Conservation (phyloP, 92 coral and sea anemone genomes). For the Palythoa heliodiscus region DNA sequence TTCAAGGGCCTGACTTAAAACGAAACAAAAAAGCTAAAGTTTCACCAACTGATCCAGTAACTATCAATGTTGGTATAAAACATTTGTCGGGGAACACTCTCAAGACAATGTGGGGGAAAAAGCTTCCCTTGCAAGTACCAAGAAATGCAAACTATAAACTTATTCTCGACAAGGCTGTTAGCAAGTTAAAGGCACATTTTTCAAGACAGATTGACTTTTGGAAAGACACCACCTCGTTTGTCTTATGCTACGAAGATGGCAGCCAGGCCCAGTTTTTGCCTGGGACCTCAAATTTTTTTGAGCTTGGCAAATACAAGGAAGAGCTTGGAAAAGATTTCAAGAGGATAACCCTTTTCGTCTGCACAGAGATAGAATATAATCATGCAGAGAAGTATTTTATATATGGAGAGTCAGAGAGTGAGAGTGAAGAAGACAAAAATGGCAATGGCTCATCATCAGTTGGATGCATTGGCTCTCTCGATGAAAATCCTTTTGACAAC, state of each 20-base stretch:
- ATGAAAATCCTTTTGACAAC: conserved; percentile 23
- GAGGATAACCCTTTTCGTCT: conserved; percentile 14
- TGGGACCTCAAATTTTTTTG: conserved; percentile 1
- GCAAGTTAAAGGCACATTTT: conserved; percentile 18
- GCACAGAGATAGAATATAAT: conserved; percentile 16
- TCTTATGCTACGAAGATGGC: conserved; percentile 16
- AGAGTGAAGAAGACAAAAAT: neutral
- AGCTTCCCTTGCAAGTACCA: conserved; percentile 26
- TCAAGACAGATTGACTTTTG: conserved; percentile 15
- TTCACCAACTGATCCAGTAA: conserved; percentile 16
- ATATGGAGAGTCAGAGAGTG: conserved; percentile 7
- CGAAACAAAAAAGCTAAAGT: conserved; percentile 17
- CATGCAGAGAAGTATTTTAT: conserved; percentile 18
- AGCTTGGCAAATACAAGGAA: conserved; percentile 4
- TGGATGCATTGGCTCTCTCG: conserved; percentile 12
- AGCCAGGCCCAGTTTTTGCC: conserved; percentile 23
- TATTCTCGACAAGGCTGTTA: conserved; percentile 13
- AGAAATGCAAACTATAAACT: conserved; percentile 13
- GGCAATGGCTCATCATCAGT: conserved; percentile 12
- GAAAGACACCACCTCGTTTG: conserved; percentile 19
- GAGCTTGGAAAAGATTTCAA: conserved; percentile 28
- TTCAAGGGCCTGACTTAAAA: conserved; percentile 6
- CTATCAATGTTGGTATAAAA: conserved; percentile 10
- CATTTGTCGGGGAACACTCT: conserved; percentile 4
- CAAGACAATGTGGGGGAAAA: conserved; percentile 9